Evolutionary conservation across 2,888 invertebrate species (phyloP).

Genomic region (Lepidocyrtoides sp.): DNA sequence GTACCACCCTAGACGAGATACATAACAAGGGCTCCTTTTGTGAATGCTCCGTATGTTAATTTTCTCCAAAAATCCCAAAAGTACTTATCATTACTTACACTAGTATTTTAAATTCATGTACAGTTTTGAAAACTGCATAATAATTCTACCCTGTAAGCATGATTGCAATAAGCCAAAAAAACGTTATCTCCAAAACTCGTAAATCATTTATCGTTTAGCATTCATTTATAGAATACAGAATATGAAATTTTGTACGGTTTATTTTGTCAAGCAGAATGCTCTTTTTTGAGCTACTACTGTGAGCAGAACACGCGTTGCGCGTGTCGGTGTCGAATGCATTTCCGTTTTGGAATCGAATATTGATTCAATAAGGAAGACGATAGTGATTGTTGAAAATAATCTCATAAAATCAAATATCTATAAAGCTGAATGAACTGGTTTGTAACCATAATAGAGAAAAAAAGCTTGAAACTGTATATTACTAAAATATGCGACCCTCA

Average conservation of each 20-base stretch:
- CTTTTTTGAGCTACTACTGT: neutral
- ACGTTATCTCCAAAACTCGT: neutral
- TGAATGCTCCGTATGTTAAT: neutral
- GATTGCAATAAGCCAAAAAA: too few species aligned
- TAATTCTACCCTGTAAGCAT: neutral
- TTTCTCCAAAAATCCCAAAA: slow-evolving; percentile 31
- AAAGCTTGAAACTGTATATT: slow-evolving; percentile 25
- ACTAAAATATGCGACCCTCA: slow-evolving; percentile 6
- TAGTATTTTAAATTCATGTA: too few species aligned
- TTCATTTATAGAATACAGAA: neutral
- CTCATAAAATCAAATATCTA: slow-evolving; percentile 35
- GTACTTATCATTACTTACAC: too few species aligned
- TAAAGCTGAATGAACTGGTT: slow-evolving; percentile 36
- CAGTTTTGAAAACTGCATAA: too few species aligned
- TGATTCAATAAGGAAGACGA: slow-evolving; percentile 49
- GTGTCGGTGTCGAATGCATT: slow-evolving; percentile 25
- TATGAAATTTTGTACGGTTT: slow-evolving; percentile 26
- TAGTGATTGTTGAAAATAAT: slow-evolving; percentile 35
- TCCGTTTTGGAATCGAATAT: slow-evolving; percentile 65
- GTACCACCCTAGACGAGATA: neutral
- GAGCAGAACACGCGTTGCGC: slow-evolving; percentile 6
- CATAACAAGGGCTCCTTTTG: neutral
- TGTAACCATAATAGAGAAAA: slow-evolving; percentile 9
- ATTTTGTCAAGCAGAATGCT: slow-evolving; percentile 8
- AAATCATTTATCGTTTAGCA: slow-evolving; percentile 19